Evolutionary conservation across 2,797 vertebrate species (phyloP), one percentile per base, ranked within the genome.

Genomic region (Scarus forsteni): DNA sequence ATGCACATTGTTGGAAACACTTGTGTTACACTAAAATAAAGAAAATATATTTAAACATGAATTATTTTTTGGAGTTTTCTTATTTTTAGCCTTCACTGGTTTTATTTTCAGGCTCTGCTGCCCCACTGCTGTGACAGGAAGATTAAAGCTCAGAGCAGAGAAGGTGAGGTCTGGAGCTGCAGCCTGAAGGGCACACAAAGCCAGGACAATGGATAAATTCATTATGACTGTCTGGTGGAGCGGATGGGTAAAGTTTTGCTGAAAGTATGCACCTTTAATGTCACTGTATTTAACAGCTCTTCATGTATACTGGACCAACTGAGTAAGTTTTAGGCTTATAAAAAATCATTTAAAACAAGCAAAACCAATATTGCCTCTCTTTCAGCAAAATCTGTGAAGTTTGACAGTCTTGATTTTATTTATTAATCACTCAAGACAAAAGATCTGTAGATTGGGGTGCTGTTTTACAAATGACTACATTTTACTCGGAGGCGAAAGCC

Each of bases 171-270:
- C 83, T 10, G 7, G 7, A 39, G 38, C 38, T 82, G 79, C 76
- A 77, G 84, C 71, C 88, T 76, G 75, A 78, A 82, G 74, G 80
- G 74, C 75, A 66, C 14, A 77, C 46, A 38, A 68, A 76, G 79
- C 46, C 79, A 45, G 38, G 65, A 67, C 86, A 88, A 90, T 89
- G 88, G 84, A 86, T 88, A 90, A 84, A 89, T 90, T 80, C 77
- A 83, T 89, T 87, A 76, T 85, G 81, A 81, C 79, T 82, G 78
- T 81, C 87, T 89, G 83, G 75, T 70, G 77, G 66, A 46, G 45
- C 10, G 27, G 64, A 80, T 38, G 81, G 74, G 86, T 84, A 81
- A 74, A 69, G 45, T 74, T 79, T 43, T 74, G 68, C 65, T 48
- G 73, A 86, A 35, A 68, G 61, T 54, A 70, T 80, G 40, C 56